Conservation (phyloP, 2,113 vertebrate genomes). For the Macquaria australasica region DNA sequence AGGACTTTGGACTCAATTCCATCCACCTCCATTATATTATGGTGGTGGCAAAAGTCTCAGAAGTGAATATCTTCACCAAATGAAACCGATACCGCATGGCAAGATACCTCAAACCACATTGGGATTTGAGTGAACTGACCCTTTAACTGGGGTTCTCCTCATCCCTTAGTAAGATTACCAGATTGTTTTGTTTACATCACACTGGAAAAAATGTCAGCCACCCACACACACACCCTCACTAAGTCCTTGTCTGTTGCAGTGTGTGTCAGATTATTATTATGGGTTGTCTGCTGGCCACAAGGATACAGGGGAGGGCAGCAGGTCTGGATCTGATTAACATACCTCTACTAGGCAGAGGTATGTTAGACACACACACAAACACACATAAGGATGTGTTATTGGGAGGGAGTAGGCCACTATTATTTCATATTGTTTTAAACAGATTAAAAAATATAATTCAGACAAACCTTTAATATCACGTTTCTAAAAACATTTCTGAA, state of each 20-base stretch:
- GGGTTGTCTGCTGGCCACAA: constrained; percentile 22
- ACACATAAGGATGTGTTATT: neutral
- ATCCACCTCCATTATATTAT: neutral
- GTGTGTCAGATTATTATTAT: constrained; percentile 44
- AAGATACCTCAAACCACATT: neutral
- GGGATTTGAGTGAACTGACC: neutral
- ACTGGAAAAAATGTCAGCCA: neutral
- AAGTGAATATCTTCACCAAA: neutral
- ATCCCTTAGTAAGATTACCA: neutral
- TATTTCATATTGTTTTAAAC: neutral
- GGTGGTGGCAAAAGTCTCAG: neutral
- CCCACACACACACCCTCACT: neutral
- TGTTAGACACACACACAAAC: neutral
- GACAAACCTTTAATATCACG: neutral
- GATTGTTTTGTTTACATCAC: neutral
- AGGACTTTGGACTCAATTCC: neutral
- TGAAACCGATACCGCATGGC: neutral
- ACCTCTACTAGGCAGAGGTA: constrained; percentile 25
- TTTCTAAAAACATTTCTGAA: too few relatives aligned
- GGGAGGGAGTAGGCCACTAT: neutral
- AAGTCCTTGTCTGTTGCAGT: constrained; percentile 21
- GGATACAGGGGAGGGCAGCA: constrained; percentile 18
- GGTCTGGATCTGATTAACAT: constrained; percentile 73
- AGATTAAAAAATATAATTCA: neutral
- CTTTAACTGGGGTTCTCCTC: neutral